Base-by-base conservation (phyloP, 2,888 invertebrate species). In the Rhingia campestris region DNA sequence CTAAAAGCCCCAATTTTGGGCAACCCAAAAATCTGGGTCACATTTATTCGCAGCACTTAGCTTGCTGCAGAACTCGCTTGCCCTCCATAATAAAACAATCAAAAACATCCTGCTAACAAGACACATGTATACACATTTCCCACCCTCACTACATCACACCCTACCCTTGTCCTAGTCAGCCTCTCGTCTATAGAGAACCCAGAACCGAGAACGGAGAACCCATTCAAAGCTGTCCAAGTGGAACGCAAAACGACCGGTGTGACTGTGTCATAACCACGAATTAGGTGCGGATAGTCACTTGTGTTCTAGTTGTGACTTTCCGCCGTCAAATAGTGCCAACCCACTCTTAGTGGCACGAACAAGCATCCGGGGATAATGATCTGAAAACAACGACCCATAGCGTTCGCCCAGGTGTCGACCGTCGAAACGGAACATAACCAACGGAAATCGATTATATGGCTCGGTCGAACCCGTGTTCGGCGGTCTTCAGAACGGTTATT, bases 391-490 rank as follows among this genome's bases (percentile, higher is more conserved):
- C 53, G 4, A 58, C 53, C 49, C 58, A 63, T 14, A 47, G 45
- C 22, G 12, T 35, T n/a, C 58, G 12, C 22, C 22, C 63, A 75
- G 67, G 79, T 82, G 73, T 74, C 76, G 72, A 61, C 61, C 22
- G 22, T 22, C 1, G 58, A 22, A 82, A 77, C 82, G 58, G 61
- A 51, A 75, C 63, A 74, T 43, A 51, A 56, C 54, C 54, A 63
- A 53, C 81, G 82, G 82, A 82, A 74, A 82, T 82, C 79, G 82
- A 82, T 82, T 82, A 64, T 79, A 58, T 56, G 63, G 49, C 33
- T 51, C 35, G 61, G 64, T 43, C 58, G 67, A 37, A 33, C 32
- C 45, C 35, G 30, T 58, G 22, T 72, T 41, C 32, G 58, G 22
- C 51, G 22, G 51, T n/a, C 30, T 30, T 43, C 43, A 32, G 64